Evolutionary conservation across 2,113 vertebrate genomes (phyloP).

Genomic region (Beaufortia kweichowensis): DNA sequence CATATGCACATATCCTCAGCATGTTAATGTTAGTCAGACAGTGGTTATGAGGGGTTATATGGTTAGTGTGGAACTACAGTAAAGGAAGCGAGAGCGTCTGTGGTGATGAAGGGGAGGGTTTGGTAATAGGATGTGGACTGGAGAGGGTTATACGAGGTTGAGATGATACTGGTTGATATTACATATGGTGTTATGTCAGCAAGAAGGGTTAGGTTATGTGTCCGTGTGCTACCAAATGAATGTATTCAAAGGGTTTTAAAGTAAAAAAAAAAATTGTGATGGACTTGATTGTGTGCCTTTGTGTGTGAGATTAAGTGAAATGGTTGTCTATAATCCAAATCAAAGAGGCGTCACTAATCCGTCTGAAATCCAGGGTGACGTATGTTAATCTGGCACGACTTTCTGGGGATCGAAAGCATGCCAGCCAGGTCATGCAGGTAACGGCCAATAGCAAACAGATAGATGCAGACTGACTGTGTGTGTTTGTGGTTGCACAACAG

Average conservation of each 20-base stretch:
- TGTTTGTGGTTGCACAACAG: background rate
- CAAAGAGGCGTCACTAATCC: constrained; percentile 54
- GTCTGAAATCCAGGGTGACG: constrained; percentile 58
- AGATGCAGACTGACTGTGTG: background rate
- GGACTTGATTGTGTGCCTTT: background rate
- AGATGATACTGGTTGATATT: background rate
- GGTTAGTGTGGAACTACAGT: constrained; percentile 10
- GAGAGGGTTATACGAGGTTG: background rate
- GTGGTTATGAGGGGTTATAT: constrained; percentile 36
- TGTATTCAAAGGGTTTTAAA: background rate
- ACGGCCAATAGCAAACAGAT: constrained; percentile 42
- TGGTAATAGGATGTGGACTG: background rate
- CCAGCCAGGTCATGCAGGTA: constrained; percentile 25
- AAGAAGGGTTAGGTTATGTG: background rate
- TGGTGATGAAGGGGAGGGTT: background rate
- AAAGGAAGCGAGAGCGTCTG: background rate
- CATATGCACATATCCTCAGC: constrained; percentile 15
- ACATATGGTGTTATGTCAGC: background rate
- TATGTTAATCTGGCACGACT: constrained; percentile 7
- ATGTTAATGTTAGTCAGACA: background rate
- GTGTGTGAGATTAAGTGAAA: constrained; percentile 22
- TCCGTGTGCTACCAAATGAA: background rate
- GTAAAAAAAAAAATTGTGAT: background rate
- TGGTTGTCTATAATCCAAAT: constrained; percentile 10
- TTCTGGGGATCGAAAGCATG: constrained; percentile 23